phyloP scores from a whole-genome alignment of 2,888 invertebrate species.

The Caenorhabditis becei region DNA sequence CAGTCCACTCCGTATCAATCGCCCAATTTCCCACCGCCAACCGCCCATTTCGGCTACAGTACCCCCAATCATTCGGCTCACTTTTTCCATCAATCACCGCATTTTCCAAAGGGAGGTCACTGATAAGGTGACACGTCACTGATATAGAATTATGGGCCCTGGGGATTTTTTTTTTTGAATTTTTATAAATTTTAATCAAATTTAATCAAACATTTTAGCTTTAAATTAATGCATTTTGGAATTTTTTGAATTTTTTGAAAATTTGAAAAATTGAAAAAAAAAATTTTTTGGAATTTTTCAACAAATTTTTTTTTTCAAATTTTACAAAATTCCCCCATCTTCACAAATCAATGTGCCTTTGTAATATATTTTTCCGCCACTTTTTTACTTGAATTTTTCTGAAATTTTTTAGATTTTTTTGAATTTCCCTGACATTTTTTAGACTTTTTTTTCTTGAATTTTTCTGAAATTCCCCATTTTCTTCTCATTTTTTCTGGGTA shows the following conservation, averaged over 20 bases:
- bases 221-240: no score
- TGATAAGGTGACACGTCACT: no score
- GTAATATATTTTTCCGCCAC: background rate
- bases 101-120: conserved; percentile 14
- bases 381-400: background rate
- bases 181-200: no score
- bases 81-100: conserved; percentile 19
- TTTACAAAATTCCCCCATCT: conserved; percentile 32
- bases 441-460: conserved; percentile 12
- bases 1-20: conserved; percentile 56
- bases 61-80: background rate
- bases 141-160: no score
- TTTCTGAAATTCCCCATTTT: background rate
- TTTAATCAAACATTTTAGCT: no score
- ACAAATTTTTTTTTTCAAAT: no score
- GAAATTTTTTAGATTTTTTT: background rate
- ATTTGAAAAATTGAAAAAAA: no score
- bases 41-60: conserved; percentile 5
- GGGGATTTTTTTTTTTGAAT: no score
- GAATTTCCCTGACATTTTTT: background rate
- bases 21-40: conserved; percentile 45
- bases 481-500: background rate
- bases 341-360: background rate
- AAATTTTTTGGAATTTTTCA: no score
- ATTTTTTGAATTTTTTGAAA: no score